These are phyloP conservation scores for Arbacia lixula DNA, from an alignment of 53 echinoderm and acorn worm species.

Conservation along the genomic window DNA sequence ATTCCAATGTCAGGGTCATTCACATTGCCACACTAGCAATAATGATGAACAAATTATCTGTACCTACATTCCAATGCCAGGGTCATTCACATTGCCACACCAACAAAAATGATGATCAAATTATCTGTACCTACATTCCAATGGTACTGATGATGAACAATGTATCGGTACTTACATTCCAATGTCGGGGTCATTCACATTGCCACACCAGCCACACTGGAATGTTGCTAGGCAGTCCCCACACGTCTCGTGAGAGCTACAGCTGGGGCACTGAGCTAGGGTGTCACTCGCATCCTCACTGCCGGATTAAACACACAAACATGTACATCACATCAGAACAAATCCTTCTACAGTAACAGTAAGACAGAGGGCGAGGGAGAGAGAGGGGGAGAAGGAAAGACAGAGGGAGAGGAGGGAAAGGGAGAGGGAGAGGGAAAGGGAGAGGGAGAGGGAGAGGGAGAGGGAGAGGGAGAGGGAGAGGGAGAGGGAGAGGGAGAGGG, in stretches of 20 bases:
- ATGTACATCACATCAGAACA: neutral
- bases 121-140: too few relatives aligned
- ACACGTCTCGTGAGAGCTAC: constrained; percentile 65
- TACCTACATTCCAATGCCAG: constrained; percentile 72
- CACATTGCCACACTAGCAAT: constrained; percentile 92
- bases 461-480: too few relatives aligned
- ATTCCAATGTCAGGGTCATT: constrained; percentile 79
- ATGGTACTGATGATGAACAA: neutral
- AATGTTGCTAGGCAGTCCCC: constrained; percentile 72
- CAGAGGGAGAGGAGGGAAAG: too few relatives aligned
- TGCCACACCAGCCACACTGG: constrained; percentile 97
- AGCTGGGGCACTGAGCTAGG: constrained; percentile 66
- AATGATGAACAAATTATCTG: constrained; percentile 77
- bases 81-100: constrained; percentile 86
- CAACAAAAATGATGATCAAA: constrained; percentile 96
- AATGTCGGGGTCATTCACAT: constrained; percentile 73
- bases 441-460: too few relatives aligned
- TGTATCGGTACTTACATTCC: constrained; percentile 69
- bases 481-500: too few relatives aligned
- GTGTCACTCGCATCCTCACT: too few relatives aligned
- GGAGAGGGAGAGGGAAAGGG: too few relatives aligned
- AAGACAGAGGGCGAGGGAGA: too few relatives aligned
- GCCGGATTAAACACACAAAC: constrained; percentile 4
- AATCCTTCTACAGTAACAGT: too few relatives aligned
- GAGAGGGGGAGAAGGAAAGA: too few relatives aligned